These are phyloP conservation scores for Chaenodraco wilsoni DNA, from an alignment of 2,797 vertebrate species.

Conservation along the genomic window DNA sequence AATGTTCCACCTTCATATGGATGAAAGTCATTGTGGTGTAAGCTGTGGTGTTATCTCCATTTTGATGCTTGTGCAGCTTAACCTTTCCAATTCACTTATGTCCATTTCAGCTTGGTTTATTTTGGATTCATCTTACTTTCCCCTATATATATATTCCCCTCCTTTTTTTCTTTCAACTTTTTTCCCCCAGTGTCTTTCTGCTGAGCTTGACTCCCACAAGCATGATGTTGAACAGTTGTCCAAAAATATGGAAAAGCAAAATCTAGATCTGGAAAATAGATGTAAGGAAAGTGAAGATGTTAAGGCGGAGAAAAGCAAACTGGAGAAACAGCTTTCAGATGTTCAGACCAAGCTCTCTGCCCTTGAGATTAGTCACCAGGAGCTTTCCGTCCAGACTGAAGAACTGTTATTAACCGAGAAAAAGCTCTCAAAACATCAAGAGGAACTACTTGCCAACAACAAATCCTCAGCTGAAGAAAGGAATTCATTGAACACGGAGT, in stretches of 20 bases:
- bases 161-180: slow-evolving; percentile 76
- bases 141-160: slow-evolving; percentile 57
- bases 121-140: slow-evolving; percentile 85
- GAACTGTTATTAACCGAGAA: slow-evolving; percentile 80
- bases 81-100: slow-evolving; percentile 70
- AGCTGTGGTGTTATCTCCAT: slow-evolving; percentile 54
- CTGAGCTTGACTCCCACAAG: slow-evolving; percentile 92
- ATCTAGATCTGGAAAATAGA: slow-evolving; percentile 86
- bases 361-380: slow-evolving; percentile 80
- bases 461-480: slow-evolving; percentile 77
- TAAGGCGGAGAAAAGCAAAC: slow-evolving; percentile 83
- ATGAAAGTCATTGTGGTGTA: slow-evolving; percentile 39
- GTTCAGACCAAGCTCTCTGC: slow-evolving; percentile 77
- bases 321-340: slow-evolving; percentile 84
- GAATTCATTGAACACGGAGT: slow-evolving; percentile 73
- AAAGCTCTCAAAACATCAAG: slow-evolving; percentile 77
- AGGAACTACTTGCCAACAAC: slow-evolving; percentile 77
- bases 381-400: slow-evolving; percentile 81
- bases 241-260: slow-evolving; percentile 90
- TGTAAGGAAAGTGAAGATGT: slow-evolving; percentile 84
- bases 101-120: slow-evolving; percentile 85
- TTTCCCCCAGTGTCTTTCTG: slow-evolving; percentile 92
- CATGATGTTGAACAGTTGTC: slow-evolving; percentile 90
- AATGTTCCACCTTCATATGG: slow-evolving; percentile 52
- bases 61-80: slow-evolving; percentile 74